Evolutionary conservation across 2,797 vertebrate species (phyloP), one percentile per base, ranked within the genome.

Genomic region (Vireo griseus): DNA sequence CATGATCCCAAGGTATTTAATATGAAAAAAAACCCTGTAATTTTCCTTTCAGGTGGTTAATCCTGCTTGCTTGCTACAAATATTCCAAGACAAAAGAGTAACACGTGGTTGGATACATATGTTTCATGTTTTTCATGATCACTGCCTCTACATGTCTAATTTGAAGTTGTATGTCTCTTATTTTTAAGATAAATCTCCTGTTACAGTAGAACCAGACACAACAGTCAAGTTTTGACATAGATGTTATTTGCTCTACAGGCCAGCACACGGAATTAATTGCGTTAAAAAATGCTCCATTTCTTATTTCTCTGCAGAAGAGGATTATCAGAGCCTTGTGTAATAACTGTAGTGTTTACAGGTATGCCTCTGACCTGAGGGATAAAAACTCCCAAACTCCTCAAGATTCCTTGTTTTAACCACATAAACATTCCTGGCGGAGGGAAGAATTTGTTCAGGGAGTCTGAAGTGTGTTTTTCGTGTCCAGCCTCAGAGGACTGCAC

Each of bases 81-180:
- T 28, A 71, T 26, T 87, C 35, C 58, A 79, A 84, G 28, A 65
- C 26, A 16, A 67, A 77, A 52, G 10, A 83, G 28, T 55, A 72
- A 71, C 15, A 50, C 0, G 6, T 28, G 11, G 18, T 6, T 72
- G 25, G 58, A 73, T 21, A 69, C 1, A 4, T 5, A 15, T 6
- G 2, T 73, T 76, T 55, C 6, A 25, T 16, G 16, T 33, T 73
- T 77, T 84, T 28, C 51, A 21, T 3, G 4, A 79, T 25, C 22
- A 59, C 31, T 44, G 15, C 22, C 7, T 57, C 44, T 52, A 47
- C 14, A 16, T 13, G 11, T 15, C 28, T 51, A 24, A 68, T 50
- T 54, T 40, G 15, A 73, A 76, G 29, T 21, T 21, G 3, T 31
- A 5, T 2, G 10, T 44, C 61, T 31, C 31, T 35, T n/a, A 52